Base-by-base conservation (phyloP, 2,797 vertebrate genomes). In the Amblyopsis hoosieri region DNA sequence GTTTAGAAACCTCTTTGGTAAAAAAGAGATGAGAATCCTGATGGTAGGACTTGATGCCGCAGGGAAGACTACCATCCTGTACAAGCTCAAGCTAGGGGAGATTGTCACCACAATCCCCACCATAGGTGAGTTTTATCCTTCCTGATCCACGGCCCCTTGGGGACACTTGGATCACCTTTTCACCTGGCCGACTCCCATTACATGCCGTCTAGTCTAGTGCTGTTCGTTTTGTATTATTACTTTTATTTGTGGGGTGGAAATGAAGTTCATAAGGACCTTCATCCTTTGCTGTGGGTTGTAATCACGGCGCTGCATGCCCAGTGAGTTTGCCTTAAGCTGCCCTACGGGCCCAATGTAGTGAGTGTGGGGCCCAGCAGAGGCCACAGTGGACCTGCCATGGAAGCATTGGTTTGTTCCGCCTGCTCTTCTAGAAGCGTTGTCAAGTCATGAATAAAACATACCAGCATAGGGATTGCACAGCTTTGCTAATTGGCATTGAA, bases 21-120 rank as follows among this genome's bases (percentile, higher is more conserved):
- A 93, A 78, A 95, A 94, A 72, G 94, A 96, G 81, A 95, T 96
- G 94, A 87, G 93, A 57, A 95, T 95, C 74, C 90, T 95, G 68
- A 94, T 94, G 93, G 92, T 95, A 7, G 94, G 94, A 51, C 85
- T 96, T 67, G 94, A 95, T 66, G 93, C 93, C 42, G 93, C 93
- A 23, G 94, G 94, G 54, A 96, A 95, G 72, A 94, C 93, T 52
- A 95, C 94, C 71, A 94, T 96, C 79, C 78, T 94, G 17, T 95
- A 95, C 85, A 95, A 95, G 67, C 80, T 95, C 58, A 95, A 95
- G 83, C 85, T 94, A 69, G 93, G 94, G 72, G 94, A 95, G 87
- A 92, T 94, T 9, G 94, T 95, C 65, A 94, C 93, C 59, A 93
- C 94, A 11, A 94, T 95, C 70, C 93, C 94, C 2, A 94, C 92